These are phyloP conservation scores for Netelia virgata DNA, from an alignment of 2,888 invertebrate genomes.

Conservation along the genomic window DNA sequence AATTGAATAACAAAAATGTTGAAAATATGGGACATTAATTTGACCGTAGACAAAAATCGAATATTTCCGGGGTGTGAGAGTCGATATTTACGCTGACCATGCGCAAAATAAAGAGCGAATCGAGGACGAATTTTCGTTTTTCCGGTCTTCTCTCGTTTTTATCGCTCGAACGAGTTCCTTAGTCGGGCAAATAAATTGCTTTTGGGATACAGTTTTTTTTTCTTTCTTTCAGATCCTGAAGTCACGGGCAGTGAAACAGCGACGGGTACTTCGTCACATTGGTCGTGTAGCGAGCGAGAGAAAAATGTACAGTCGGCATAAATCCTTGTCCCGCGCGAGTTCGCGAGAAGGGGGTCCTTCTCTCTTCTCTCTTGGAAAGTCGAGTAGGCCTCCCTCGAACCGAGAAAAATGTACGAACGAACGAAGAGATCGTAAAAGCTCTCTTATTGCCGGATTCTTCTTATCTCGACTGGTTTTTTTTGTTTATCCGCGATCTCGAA, in stretches of 20 bases:
- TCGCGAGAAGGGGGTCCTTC: slow-evolving; percentile 5
- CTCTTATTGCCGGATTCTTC: not conserved
- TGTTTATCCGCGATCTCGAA: not conserved
- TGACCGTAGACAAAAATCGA: no score
- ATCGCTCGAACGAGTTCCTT: slow-evolving; percentile 18
- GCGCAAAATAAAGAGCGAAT: not conserved
- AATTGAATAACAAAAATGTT: no score
- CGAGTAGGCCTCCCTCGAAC: slow-evolving; percentile 1
- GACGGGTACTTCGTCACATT: not conserved
- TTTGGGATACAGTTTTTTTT: slow-evolving; percentile 18
- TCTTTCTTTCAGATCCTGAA: not conserved
- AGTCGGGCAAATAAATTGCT: slow-evolving; percentile 39
- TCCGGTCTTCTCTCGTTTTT: not conserved
- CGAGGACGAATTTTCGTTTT: not conserved
- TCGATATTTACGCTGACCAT: slow-evolving; percentile 2
- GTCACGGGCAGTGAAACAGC: not conserved
- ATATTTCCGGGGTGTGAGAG: not conserved
- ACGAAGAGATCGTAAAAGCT: slow-evolving; percentile 20
- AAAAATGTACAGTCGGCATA: slow-evolving; percentile 8
- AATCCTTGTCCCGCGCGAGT: slow-evolving; percentile 35
- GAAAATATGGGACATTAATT: no score
- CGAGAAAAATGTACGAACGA: not conserved
- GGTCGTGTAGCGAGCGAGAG: not conserved
- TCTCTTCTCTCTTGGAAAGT: no score
- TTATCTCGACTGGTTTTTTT: not conserved